phyloP scores from a whole-genome alignment of 2,888 invertebrate species.

The Lycocerus yunnanus region DNA sequence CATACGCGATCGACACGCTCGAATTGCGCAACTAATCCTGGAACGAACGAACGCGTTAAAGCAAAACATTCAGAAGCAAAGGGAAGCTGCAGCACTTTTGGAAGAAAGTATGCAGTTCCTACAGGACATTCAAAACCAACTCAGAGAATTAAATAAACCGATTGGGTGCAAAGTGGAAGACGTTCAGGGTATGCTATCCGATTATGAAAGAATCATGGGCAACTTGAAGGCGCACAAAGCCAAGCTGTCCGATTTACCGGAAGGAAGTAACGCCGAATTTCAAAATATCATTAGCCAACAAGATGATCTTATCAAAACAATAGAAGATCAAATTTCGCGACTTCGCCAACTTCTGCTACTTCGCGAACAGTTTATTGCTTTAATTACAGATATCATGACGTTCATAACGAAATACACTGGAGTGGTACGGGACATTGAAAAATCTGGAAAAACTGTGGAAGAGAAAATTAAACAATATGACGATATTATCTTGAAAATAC shows the following conservation, averaged over 20 bases:
- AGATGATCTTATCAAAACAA: slow-evolving; percentile 81
- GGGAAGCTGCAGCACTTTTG: slow-evolving; percentile 78
- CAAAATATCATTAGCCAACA: slow-evolving; percentile 80
- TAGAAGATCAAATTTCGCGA: slow-evolving; percentile 84
- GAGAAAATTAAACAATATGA: slow-evolving; percentile 88
- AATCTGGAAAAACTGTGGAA: slow-evolving; percentile 78
- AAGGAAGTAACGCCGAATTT: slow-evolving; percentile 76
- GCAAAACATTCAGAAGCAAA: slow-evolving; percentile 79
- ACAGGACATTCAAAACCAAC: slow-evolving; percentile 79
- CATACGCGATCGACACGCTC: slow-evolving; percentile 76
- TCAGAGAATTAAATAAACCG: slow-evolving; percentile 82
- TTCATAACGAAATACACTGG: slow-evolving; percentile 88
- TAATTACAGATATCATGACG: slow-evolving; percentile 85
- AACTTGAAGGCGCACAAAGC: slow-evolving; percentile 79
- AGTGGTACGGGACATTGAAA: slow-evolving; percentile 83
- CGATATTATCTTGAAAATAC: slow-evolving; percentile 82
- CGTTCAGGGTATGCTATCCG: slow-evolving; percentile 78
- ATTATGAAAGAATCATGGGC: slow-evolving; percentile 77
- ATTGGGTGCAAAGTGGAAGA: slow-evolving; percentile 88
- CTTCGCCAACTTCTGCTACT: slow-evolving; percentile 77
- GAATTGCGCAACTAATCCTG: slow-evolving; percentile 74
- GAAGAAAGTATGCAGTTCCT: slow-evolving; percentile 81
- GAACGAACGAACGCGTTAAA: slow-evolving; percentile 76
- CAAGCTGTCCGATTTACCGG: slow-evolving; percentile 77
- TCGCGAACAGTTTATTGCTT: slow-evolving; percentile 85